Percentiles rank a stretch among this genome's conserved stretches.
These are phyloP conservation scores for Tachyglossus aculeatus DNA, from an alignment of 2,797 vertebrate species.

Conservation along the genomic window DNA sequence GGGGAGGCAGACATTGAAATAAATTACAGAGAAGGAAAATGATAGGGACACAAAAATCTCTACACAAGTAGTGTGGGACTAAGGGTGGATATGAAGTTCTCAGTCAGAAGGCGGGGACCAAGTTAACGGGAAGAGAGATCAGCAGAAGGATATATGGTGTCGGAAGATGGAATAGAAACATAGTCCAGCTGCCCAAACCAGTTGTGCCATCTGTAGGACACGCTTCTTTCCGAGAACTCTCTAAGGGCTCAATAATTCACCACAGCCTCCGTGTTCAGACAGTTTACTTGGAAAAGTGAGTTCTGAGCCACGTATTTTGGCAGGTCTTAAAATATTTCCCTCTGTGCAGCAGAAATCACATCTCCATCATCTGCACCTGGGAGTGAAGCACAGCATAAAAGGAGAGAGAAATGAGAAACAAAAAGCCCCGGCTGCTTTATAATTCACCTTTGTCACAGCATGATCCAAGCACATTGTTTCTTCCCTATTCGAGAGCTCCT, in stretches of 20 bases:
- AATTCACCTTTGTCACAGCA: conserved; percentile 19
- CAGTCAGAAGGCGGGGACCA: too few relatives aligned
- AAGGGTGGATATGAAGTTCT: too few relatives aligned
- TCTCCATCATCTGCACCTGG: conserved; percentile 47
- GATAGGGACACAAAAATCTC: too few relatives aligned
- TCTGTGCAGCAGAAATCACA: conserved; percentile 37
- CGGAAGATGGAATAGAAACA: not conserved
- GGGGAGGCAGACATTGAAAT: too few relatives aligned
- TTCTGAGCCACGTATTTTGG: conserved; percentile 55
- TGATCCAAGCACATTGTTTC: not conserved
- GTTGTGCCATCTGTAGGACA: not conserved
- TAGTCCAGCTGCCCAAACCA: not conserved
- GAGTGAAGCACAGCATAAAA: conserved; percentile 22
- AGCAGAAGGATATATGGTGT: too few relatives aligned
- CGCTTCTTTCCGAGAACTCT: conserved; percentile 16
- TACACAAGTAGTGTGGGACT: too few relatives aligned
- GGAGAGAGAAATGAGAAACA: not conserved
- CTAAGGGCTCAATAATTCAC: conserved; percentile 48
- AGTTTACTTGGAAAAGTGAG: conserved; percentile 51
- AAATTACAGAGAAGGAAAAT: too few relatives aligned
- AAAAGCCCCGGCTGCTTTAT: not conserved
- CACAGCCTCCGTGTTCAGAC: conserved; percentile 26
- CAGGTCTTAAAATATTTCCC: conserved; percentile 65
- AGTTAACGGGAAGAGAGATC: too few relatives aligned
- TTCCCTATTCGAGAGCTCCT: not conserved